These are phyloP conservation scores for Cepaea nemoralis DNA, from an alignment of 1,140 invertebrate genomes.

Conservation along the genomic window DNA sequence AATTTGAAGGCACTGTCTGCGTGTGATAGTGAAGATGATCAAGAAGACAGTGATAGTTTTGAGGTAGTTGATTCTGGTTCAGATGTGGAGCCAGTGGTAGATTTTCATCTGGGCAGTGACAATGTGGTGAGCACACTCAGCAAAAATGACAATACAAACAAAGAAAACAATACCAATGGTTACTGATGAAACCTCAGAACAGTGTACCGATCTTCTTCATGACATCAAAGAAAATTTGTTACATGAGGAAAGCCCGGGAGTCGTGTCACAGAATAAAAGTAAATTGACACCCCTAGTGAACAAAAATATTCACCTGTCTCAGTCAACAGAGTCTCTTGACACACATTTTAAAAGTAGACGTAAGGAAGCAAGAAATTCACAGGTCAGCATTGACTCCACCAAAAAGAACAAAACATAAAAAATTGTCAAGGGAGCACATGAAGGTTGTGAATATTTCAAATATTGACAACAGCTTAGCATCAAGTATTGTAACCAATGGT, in stretches of 20 bases:
- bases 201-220: not conserved
- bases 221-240: not conserved
- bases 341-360: not conserved
- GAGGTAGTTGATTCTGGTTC: not conserved
- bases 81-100: not conserved
- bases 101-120: not conserved
- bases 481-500: too few species aligned
- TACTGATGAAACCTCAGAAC: too few species aligned
- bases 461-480: too few species aligned
- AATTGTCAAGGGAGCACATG: too few species aligned
- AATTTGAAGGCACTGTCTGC: not conserved
- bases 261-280: too few species aligned
- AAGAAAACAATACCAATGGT: not conserved
- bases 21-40: not conserved
- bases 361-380: not conserved
- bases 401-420: too few species aligned
- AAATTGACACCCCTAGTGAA: too few species aligned
- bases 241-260: too few species aligned
- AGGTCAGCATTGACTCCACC: too few species aligned
- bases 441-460: too few species aligned
- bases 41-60: conserved; percentile 15
- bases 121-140: not conserved
- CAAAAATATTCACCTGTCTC: too few species aligned
- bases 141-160: not conserved
- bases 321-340: not conserved